Base-by-base conservation (phyloP, 2,888 invertebrate species). In the Synanthedon formicaeformis region DNA sequence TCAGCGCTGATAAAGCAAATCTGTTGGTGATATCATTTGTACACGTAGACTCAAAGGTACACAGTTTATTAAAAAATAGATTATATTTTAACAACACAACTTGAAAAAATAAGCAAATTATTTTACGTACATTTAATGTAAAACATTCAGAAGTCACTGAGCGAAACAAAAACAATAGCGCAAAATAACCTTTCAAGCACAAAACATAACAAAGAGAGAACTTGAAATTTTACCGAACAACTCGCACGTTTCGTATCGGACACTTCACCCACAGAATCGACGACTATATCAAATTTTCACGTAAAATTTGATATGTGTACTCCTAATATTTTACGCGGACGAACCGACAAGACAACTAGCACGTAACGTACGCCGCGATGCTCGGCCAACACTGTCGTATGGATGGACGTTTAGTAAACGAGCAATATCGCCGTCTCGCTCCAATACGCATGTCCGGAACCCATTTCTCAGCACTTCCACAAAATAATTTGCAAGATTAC, bases 251-350 rank as follows among this genome's bases (percentile, higher is more conserved):
- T 76, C 11, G 2, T 78, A 78, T 54, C 67, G 72, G 69, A 73
- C 81, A 81, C 78, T 79, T 73, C 63, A 63, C 61, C 58, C 82
- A 85, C 84, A 78, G 77, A 69, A 71, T 73, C 69, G 77, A 86
- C 86, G 71, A 86, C 86, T 60, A 82, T 84, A 86, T 82, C 85
- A 82, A 86, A 85, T 80, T 87, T 86, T 81, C 78, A 69, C 79
- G 79, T 79, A 81, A 86, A 87, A 87, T 83, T 83, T 78, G 85
- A 87, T 85, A 86, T 81, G 86, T 86, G 86, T 79, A 76, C 77
- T 67, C 70, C 68, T 12, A 67, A 34, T 34, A 34, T 34, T 34
- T 75, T 69, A 69, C 66, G 66, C 62, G 59, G 62, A 54, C 54
- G 57, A 61, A 62, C 60, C 59, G 59, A 57, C 61, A 56, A n/a